Percentiles rank a stretch among this genome's conserved stretches.
Conservation (phyloP, 2,888 invertebrate species). For the Sminthurides aquaticus region DNA sequence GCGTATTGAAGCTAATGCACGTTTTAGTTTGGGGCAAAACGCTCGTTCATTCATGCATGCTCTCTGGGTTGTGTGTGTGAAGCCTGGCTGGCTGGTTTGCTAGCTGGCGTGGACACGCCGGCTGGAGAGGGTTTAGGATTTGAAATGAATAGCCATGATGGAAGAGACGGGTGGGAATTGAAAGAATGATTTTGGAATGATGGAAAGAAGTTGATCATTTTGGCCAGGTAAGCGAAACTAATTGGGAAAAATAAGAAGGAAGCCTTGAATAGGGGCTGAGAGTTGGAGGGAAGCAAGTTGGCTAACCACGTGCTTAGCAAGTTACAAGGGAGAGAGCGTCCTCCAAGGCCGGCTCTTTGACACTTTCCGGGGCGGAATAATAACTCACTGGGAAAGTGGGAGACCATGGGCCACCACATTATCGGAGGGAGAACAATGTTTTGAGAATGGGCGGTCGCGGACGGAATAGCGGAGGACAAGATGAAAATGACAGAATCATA, state of each 20-base stretch:
- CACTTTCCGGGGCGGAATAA: slow-evolving; percentile 1
- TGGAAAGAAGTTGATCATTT: neutral
- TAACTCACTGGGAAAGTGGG: neutral
- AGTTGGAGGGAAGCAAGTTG: no score
- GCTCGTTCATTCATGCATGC: neutral
- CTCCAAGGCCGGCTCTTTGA: neutral
- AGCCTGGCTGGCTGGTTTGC: no score
- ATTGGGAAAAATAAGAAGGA: neutral
- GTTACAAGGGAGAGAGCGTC: neutral
- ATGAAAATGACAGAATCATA: no score
- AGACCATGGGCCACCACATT: no score
- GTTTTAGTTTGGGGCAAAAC: no score
- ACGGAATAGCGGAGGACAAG: no score
- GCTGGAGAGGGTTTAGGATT: no score
- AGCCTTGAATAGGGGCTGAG: neutral
- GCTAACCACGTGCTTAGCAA: slow-evolving; percentile 1
- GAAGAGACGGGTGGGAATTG: neutral
- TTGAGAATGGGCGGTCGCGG: slow-evolving; percentile 1
- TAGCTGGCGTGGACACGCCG: no score
- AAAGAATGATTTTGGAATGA: neutral
- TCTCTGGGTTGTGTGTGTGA: no score
- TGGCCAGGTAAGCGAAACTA: slow-evolving; percentile 1
- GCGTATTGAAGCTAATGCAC: neutral
- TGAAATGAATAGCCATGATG: neutral
- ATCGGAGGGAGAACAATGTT: no score